A percentile compares a stretch with the other conserved stretches of the same genome.
Conservation (phyloP, 2,797 vertebrate genomes). For the Steatocranus sp. region DNA sequence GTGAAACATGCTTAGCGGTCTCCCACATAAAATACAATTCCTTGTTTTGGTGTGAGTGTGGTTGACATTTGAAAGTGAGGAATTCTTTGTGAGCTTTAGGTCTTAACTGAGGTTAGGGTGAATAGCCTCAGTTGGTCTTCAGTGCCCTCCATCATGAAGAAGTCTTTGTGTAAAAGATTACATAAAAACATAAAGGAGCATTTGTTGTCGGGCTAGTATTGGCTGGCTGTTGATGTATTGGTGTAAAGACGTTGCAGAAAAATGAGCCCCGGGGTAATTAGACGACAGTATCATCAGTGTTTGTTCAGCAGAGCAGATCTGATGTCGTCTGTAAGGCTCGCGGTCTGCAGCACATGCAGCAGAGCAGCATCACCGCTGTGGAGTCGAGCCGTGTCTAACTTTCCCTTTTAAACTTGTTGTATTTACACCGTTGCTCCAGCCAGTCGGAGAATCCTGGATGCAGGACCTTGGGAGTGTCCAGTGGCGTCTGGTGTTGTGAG, state of each 20-base stretch:
- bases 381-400: background rate
- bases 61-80: background rate
- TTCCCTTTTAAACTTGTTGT: background rate
- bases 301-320: background rate
- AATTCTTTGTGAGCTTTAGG: background rate
- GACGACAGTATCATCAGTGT: background rate
- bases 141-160: background rate
- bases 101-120: background rate
- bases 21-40: background rate
- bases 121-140: background rate
- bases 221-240: background rate
- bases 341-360: background rate
- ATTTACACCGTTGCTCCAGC: background rate
- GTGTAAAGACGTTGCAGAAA: background rate
- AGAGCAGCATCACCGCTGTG: background rate
- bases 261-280: background rate
- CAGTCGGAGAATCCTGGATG: accelerated
- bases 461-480: background rate
- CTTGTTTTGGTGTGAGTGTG: background rate
- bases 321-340: background rate
- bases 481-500: background rate
- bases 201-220: background rate
- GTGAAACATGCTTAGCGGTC: background rate
- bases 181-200: background rate
- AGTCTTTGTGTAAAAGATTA: background rate